phyloP scores from a whole-genome alignment of 1,140 invertebrate species.

The Vollenhovia emeryi region DNA sequence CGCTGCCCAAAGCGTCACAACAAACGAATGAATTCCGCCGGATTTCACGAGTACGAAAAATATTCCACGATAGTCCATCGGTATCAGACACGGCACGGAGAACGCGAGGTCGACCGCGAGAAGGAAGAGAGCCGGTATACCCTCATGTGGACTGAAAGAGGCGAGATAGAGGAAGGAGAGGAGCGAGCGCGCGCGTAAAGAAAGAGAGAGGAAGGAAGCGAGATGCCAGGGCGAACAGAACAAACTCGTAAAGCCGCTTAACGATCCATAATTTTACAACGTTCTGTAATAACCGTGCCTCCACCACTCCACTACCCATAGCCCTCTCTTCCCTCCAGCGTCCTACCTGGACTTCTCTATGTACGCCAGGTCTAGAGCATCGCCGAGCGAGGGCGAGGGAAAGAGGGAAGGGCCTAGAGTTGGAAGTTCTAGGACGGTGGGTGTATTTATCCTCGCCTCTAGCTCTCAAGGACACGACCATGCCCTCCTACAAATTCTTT shows the following conservation, averaged over 20 bases:
- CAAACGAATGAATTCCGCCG: not conserved
- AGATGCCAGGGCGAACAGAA: conserved; percentile 75
- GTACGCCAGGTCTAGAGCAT: conserved; percentile 58
- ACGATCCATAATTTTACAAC: conserved; percentile 83
- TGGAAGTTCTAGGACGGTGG: conserved; percentile 69
- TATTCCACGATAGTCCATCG: conserved; percentile 18
- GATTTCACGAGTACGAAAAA: not conserved
- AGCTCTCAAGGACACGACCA: conserved; percentile 61
- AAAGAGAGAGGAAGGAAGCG: conserved; percentile 48
- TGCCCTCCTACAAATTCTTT: conserved; percentile 24
- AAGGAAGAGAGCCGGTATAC: conserved; percentile 15
- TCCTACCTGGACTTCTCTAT: conserved; percentile 52
- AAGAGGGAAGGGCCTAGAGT: conserved; percentile 2
- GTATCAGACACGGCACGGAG: not conserved
- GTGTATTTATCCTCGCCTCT: conserved; percentile 70
- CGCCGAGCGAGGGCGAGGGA: not conserved
- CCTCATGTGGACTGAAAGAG: conserved; percentile 38
- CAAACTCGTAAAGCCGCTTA: conserved; percentile 82
- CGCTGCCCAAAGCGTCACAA: not conserved
- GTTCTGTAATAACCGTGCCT: conserved; percentile 80
- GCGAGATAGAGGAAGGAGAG: conserved; percentile 44
- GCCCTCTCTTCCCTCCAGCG: not conserved
- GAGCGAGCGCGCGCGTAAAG: conserved; percentile 55
- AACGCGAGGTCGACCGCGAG: not conserved
- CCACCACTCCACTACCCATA: conserved; percentile 45